phyloP scores from a whole-genome alignment of 2,797 vertebrate species.

The Epinephelus coioides region DNA sequence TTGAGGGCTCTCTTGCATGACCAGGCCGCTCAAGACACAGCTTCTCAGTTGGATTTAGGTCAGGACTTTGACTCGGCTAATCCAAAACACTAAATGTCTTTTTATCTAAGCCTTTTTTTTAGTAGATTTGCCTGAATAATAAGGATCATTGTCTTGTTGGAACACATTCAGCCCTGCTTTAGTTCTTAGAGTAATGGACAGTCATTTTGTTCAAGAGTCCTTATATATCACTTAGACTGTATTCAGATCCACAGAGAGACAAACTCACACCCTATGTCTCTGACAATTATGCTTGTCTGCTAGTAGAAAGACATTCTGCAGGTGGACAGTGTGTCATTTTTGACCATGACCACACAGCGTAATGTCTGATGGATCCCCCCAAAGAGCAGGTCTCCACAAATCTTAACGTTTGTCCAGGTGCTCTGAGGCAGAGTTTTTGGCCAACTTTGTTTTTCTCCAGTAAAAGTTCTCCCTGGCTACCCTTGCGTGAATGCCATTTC shows the following conservation, averaged over 20 bases:
- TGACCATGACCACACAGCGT: neutral
- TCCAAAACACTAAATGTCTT: constrained; percentile 16
- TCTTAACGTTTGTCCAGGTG: neutral
- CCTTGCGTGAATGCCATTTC: constrained; percentile 41
- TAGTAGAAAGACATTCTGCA: neutral
- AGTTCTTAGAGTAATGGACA: constrained; percentile 1
- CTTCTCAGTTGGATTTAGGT: constrained; percentile 31
- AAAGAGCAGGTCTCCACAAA: neutral
- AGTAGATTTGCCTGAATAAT: constrained; percentile 12
- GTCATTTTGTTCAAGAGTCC: constrained; percentile 23
- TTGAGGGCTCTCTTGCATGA: constrained; percentile 25
- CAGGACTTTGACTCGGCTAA: constrained; percentile 27
- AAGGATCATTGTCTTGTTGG: constrained; percentile 16
- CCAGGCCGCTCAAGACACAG: neutral
- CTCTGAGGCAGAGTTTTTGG: constrained; percentile 10
- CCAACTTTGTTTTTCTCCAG: constrained; percentile 19
- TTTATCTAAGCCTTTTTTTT: neutral
- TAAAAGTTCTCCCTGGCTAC: constrained; percentile 16
- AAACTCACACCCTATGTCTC: neutral
- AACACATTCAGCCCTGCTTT: constrained; percentile 28
- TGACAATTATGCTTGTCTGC: neutral
- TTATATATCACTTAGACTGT: neutral
- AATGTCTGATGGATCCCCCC: neutral
- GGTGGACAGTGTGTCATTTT: neutral
- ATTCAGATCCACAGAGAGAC: constrained; percentile 14